These are phyloP conservation scores for Seriola aureovittata DNA, from an alignment of 2,113 vertebrate genomes.

Conservation along the genomic window DNA sequence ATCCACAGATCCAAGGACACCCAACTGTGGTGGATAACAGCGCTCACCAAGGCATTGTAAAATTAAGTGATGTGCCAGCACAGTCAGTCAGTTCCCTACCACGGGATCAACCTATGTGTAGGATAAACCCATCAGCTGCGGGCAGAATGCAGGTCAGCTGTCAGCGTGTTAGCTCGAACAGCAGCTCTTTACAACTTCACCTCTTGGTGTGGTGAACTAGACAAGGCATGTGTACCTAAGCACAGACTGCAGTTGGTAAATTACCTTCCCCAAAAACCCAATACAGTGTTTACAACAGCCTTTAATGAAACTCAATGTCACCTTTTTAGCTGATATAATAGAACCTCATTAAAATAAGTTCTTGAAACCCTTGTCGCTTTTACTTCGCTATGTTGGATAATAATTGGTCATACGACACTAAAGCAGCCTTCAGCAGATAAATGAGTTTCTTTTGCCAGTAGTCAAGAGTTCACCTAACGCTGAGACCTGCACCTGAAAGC, in stretches of 20 bases:
- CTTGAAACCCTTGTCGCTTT: conserved; percentile 23
- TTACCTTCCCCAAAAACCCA: not conserved
- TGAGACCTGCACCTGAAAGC: conserved; percentile 20
- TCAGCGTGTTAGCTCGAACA: conserved; percentile 20
- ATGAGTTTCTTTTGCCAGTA: not conserved
- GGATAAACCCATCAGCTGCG: conserved; percentile 33
- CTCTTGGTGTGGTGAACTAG: conserved; percentile 1
- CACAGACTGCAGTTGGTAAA: not conserved
- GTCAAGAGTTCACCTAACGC: not conserved
- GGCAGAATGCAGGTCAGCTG: conserved; percentile 42
- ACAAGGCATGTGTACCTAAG: not conserved
- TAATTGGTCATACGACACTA: conserved; percentile 8
- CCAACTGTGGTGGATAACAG: not conserved
- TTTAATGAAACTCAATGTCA: conserved; percentile 34
- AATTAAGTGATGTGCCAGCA: conserved; percentile 15
- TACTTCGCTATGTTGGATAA: conserved; percentile 1
- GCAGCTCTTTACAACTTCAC: conserved; percentile 9
- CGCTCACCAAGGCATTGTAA: conserved; percentile 13
- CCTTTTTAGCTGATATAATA: conserved; percentile 16
- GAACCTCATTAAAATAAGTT: conserved; percentile 19
- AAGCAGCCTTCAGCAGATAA: conserved; percentile 16
- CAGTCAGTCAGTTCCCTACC: not conserved
- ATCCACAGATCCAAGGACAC: not conserved
- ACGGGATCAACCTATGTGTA: conserved; percentile 7
- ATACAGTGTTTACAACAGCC: not conserved